Evolutionary conservation across 2,797 vertebrate species (phyloP).

Genomic region (Morelia viridis): DNA sequence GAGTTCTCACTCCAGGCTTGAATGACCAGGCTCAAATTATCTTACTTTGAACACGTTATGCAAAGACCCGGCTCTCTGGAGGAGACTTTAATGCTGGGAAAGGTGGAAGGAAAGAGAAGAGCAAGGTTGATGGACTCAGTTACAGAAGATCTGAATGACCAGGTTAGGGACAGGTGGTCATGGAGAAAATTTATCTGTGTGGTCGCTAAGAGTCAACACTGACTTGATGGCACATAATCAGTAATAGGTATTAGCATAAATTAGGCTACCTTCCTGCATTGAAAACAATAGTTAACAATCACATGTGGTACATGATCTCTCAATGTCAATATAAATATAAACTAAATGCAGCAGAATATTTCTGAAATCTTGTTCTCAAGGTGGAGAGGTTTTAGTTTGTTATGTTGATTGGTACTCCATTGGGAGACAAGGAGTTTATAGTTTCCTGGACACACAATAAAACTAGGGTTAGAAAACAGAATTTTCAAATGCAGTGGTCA

Average conservation of each 20-base stretch:
- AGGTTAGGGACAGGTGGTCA: background rate
- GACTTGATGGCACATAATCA: too few relatives aligned
- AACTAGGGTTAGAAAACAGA: background rate
- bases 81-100: background rate
- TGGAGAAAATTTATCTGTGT: too few relatives aligned
- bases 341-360: background rate
- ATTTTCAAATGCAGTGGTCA: background rate
- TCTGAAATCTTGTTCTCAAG: background rate
- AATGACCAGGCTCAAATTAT: background rate
- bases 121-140: background rate
- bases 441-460: background rate
- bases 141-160: background rate
- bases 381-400: background rate
- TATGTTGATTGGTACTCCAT: background rate
- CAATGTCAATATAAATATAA: background rate
- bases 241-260: background rate
- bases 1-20: background rate
- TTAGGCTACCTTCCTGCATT: background rate
- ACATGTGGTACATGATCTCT: background rate
- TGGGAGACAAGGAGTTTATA: background rate
- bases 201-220: too few relatives aligned
- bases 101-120: background rate
- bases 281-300: background rate
- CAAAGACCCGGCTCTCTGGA: background rate
- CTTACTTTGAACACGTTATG: background rate